Percentiles rank a stretch among this genome's conserved stretches.
Conservation (phyloP, 2,888 invertebrate species). For the Anarsia innoxiella region DNA sequence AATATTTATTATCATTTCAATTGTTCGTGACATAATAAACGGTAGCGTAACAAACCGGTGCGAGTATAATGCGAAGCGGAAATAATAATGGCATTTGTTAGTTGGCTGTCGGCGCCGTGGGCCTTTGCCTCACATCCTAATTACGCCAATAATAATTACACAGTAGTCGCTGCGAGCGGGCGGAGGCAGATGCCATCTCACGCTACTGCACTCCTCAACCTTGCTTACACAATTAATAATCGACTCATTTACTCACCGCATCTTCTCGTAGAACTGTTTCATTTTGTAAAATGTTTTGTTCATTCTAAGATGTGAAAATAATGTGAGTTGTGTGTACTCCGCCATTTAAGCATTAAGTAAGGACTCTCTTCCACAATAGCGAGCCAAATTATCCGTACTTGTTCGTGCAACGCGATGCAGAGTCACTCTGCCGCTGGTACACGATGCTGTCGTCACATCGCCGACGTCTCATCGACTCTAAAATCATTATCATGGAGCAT, state of each 20-base stretch:
- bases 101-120: conserved; percentile 57
- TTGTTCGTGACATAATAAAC: conserved; percentile 62
- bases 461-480: conserved; percentile 19
- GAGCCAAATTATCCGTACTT: no score
- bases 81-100: conserved; percentile 69
- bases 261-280: no score
- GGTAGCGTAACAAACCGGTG: conserved; percentile 56
- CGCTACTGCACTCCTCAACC: no score
- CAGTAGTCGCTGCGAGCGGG: conserved; percentile 61
- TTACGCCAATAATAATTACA: conserved; percentile 72
- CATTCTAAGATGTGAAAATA: background rate
- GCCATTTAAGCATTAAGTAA: background rate
- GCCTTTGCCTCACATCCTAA: conserved; percentile 67
- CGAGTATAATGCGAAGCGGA: conserved; percentile 62
- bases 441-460: conserved; percentile 16
- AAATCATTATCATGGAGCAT: conserved; percentile 32
- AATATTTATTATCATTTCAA: conserved; percentile 59
- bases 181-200: conserved; percentile 27
- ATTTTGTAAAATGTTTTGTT: no score
- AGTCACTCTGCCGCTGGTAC: no score
- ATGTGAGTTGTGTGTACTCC: background rate
- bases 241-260: no score
- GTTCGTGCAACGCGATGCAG: no score
- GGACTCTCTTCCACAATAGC: background rate
- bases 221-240: no score